A percentile compares a stretch with the other conserved stretches of the same genome.
Evolutionary conservation across 2,113 vertebrate genomes (phyloP).

Genomic region (Neodontobutis hainanensis): DNA sequence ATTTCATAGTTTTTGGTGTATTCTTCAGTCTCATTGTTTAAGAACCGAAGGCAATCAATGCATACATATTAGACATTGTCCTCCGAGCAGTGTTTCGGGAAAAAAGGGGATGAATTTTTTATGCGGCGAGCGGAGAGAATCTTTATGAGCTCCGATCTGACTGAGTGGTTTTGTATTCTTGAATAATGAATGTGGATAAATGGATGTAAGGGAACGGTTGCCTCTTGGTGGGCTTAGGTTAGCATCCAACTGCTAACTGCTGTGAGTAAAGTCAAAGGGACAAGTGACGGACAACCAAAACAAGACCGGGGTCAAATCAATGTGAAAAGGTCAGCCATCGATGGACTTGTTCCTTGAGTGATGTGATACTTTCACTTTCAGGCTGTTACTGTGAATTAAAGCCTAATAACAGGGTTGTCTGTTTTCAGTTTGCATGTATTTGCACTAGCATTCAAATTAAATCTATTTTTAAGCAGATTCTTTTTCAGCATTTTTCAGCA

Average conservation of each 20-base stretch:
- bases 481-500: not conserved
- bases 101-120: conserved; percentile 52
- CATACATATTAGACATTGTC: conserved; percentile 24
- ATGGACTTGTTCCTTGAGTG: conserved; percentile 1
- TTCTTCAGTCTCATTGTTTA: conserved; percentile 24
- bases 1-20: conserved; percentile 20
- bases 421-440: conserved; percentile 74
- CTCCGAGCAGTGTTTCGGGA: conserved; percentile 26
- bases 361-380: conserved; percentile 14
- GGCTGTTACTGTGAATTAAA: conserved; percentile 23
- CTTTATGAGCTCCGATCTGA: conserved; percentile 61
- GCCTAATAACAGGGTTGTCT: conserved; percentile 35
- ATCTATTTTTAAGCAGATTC: conserved; percentile 61
- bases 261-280: not conserved
- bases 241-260: conserved; percentile 7
- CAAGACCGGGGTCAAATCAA: conserved; percentile 13
- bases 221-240: conserved; percentile 31
- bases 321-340: not conserved
- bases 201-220: conserved; percentile 52
- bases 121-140: conserved; percentile 46
- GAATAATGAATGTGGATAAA: conserved; percentile 75
- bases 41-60: conserved; percentile 49
- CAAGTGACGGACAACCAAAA: conserved; percentile 31
- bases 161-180: conserved; percentile 73
- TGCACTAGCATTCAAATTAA: conserved; percentile 67